phyloP scores from a whole-genome alignment of 2,113 vertebrate species.

The Cavia aperea region DNA sequence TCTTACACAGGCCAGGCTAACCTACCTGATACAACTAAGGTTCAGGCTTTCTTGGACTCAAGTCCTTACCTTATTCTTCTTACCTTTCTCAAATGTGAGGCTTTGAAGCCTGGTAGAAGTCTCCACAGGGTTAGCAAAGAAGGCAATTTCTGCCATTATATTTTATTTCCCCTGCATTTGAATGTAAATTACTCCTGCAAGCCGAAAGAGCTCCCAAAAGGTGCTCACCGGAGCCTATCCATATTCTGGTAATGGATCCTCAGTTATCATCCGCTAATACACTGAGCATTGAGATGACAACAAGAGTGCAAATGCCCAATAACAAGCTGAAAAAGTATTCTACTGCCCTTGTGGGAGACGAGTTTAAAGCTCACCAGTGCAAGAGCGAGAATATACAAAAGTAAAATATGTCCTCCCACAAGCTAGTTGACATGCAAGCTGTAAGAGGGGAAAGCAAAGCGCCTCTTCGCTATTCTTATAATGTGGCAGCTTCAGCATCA shows the following conservation, averaged over 20 bases:
- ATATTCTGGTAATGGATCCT: constrained; percentile 44
- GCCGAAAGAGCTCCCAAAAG: background rate
- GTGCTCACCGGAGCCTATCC: constrained; percentile 14
- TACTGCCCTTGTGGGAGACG: constrained; percentile 14
- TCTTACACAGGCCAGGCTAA: background rate
- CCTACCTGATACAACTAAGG: background rate
- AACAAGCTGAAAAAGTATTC: constrained; percentile 55
- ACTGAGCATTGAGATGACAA: constrained; percentile 25
- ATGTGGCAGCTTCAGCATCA: constrained; percentile 32
- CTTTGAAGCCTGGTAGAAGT: background rate
- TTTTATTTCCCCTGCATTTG: constrained; percentile 34
- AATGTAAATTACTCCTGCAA: background rate
- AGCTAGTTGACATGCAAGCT: constrained; percentile 56
- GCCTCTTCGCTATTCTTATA: constrained; percentile 43
- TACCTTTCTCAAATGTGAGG: background rate
- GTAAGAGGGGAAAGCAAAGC: constrained; percentile 48
- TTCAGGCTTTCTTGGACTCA: background rate
- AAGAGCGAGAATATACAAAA: constrained; percentile 54
- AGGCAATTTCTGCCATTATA: background rate
- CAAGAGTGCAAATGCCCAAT: constrained; percentile 53
- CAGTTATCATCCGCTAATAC: constrained; percentile 1
- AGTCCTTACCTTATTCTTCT: background rate
- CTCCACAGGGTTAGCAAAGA: background rate
- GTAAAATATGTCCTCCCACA: constrained; percentile 59
- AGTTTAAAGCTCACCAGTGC: constrained; percentile 49